A percentile compares a stretch with the other conserved stretches of the same genome.
These are phyloP conservation scores for Xenopus petersii DNA, from an alignment of 2,797 vertebrate species.

Conservation along the genomic window DNA sequence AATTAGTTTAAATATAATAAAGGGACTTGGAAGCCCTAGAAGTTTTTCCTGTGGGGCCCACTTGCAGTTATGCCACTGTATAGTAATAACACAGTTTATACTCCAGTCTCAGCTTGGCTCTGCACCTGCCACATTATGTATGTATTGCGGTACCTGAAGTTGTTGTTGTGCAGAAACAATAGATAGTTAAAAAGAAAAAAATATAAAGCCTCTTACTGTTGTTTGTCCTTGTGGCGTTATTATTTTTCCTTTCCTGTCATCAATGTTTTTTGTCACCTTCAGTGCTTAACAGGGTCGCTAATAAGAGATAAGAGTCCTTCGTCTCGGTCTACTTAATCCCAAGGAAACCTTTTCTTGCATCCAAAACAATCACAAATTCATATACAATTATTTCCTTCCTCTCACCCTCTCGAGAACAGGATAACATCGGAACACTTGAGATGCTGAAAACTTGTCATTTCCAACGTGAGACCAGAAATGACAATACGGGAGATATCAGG, in stretches of 20 bases:
- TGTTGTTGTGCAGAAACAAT: too few relatives aligned
- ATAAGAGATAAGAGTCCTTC: constrained; percentile 12
- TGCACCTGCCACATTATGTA: too few relatives aligned
- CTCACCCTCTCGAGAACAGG: constrained; percentile 62
- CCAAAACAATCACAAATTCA: constrained; percentile 63
- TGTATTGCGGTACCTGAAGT: too few relatives aligned
- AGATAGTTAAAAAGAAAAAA: too few relatives aligned
- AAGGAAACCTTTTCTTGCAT: constrained; percentile 51
- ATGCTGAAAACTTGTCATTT: constrained; percentile 68
- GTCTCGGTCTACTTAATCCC: background rate
- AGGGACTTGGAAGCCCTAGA: too few relatives aligned
- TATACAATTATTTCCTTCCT: constrained; percentile 69
- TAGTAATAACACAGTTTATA: too few relatives aligned
- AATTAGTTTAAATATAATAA: too few relatives aligned
- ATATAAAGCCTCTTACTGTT: background rate
- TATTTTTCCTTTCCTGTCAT: constrained; percentile 12
- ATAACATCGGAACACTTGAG: constrained; percentile 61
- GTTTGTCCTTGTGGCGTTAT: background rate
- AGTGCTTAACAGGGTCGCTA: constrained; percentile 13
- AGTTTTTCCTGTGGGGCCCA: too few relatives aligned
- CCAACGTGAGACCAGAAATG: constrained; percentile 66
- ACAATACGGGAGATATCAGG: constrained; percentile 61
- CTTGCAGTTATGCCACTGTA: too few relatives aligned
- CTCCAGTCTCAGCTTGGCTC: too few relatives aligned
- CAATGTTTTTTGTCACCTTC: constrained; percentile 20